These are phyloP conservation scores for Channa argus DNA, from an alignment of 2,113 vertebrate species.

Conservation along the genomic window DNA sequence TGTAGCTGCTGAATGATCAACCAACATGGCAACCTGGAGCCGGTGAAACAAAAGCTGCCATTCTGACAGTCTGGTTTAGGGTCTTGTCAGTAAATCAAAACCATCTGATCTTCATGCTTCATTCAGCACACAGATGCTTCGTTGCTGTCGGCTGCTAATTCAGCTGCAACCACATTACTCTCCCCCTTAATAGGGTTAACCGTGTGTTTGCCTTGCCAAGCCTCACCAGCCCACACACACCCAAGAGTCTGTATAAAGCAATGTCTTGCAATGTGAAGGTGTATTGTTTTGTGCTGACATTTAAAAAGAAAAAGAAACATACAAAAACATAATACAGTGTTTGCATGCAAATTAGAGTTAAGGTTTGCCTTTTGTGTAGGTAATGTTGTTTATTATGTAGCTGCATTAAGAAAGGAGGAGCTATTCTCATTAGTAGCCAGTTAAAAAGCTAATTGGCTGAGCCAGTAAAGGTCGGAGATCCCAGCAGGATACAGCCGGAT, in stretches of 20 bases:
- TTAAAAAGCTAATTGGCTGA: conserved; percentile 41
- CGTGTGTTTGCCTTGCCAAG: conserved; percentile 42
- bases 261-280: not conserved
- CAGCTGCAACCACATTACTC: conserved; percentile 71
- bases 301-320: too few species aligned
- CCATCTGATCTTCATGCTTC: conserved; percentile 46
- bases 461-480: conserved; percentile 36
- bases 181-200: conserved; percentile 64
- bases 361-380: not conserved
- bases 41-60: conserved; percentile 17
- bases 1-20: not conserved
- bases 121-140: conserved; percentile 48
- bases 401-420: not conserved
- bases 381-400: conserved; percentile 14
- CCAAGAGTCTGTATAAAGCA: conserved; percentile 19
- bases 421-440: conserved; percentile 18
- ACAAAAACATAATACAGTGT: too few species aligned
- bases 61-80: conserved; percentile 11
- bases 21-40: not conserved
- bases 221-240: conserved; percentile 30
- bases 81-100: conserved; percentile 33
- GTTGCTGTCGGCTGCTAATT: conserved; percentile 61
- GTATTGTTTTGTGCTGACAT: not conserved
- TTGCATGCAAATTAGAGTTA: not conserved
- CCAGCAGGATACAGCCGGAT: conserved; percentile 26